Conservation (phyloP, 1,140 invertebrate species). For the Euwallacea fornicatus region DNA sequence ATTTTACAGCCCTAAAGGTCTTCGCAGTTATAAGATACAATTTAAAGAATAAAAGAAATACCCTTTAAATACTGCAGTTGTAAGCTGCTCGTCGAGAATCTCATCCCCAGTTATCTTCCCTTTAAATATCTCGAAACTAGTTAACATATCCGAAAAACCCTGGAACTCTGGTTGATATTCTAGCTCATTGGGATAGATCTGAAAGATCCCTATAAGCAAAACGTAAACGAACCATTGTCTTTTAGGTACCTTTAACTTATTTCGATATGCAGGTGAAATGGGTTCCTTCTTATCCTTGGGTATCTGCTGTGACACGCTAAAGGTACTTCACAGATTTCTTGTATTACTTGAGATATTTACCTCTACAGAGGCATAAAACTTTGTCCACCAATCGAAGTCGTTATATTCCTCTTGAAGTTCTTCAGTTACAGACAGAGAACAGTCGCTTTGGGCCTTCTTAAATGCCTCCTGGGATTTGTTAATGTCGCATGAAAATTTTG, state of each 20-base stretch:
- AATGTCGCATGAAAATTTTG: neutral
- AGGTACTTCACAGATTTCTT: too few species aligned
- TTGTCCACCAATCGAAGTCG: conserved; percentile 74
- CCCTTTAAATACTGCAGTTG: conserved; percentile 56
- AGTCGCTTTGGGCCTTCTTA: conserved; percentile 13
- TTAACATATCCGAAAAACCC: conserved; percentile 76
- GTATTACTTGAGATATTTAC: neutral
- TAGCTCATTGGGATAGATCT: conserved; percentile 76
- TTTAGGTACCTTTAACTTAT: conserved; percentile 17
- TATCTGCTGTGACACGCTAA: neutral
- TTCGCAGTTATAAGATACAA: neutral
- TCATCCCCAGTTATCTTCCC: conserved; percentile 69
- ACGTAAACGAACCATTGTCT: neutral
- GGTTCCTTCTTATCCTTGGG: conserved; percentile 47
- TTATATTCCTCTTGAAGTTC: conserved; percentile 43
- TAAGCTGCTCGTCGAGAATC: conserved; percentile 63
- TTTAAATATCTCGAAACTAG: conserved; percentile 72
- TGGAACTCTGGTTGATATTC: conserved; percentile 76
- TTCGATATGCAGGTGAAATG: conserved; percentile 2
- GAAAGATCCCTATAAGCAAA: conserved; percentile 12
- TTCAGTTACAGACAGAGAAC: conserved; percentile 23
- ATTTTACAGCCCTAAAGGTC: conserved; percentile 50
- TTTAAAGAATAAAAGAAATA: conserved; percentile 24
- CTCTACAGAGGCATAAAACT: conserved; percentile 69
- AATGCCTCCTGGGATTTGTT: neutral